A percentile compares a stretch with the other conserved stretches of the same genome.
phyloP scores from a whole-genome alignment of 2,888 invertebrate genomes.

The Coenonympha glycerion region DNA sequence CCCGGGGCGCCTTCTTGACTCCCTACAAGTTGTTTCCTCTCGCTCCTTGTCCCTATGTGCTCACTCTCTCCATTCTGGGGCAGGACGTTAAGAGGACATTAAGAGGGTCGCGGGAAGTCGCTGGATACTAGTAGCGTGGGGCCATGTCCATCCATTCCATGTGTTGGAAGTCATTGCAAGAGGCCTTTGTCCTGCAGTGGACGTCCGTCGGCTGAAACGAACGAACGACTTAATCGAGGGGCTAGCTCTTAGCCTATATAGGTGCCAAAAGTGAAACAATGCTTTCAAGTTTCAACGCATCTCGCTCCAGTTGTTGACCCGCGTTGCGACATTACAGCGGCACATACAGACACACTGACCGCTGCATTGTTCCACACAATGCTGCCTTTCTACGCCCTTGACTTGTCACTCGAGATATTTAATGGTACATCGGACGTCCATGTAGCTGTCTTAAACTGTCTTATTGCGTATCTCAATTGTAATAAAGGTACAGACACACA shows the following conservation, averaged over 20 bases:
- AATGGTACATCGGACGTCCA: conserved; percentile 12
- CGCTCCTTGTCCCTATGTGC: too few species aligned
- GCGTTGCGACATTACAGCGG: conserved; percentile 17
- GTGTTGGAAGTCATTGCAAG: too few species aligned
- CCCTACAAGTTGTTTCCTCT: too few species aligned
- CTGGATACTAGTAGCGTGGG: too few species aligned
- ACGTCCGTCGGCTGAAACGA: too few species aligned
- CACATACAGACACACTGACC: conserved; percentile 20
- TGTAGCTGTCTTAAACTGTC: not conserved
- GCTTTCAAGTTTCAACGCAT: conserved; percentile 15
- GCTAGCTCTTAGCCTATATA: conserved; percentile 2
- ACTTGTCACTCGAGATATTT: conserved; percentile 14
- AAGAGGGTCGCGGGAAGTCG: too few species aligned
- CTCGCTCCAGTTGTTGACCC: conserved; percentile 8
- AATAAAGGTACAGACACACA: not conserved
- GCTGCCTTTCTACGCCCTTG: conserved; percentile 26
- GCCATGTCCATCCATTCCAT: too few species aligned
- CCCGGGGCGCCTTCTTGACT: too few species aligned
- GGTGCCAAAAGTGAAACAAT: conserved; percentile 6
- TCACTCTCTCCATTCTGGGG: too few species aligned
- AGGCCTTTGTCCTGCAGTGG: too few species aligned
- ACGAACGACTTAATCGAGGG: too few species aligned
- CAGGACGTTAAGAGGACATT: too few species aligned
- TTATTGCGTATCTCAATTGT: not conserved
- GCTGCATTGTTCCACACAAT: conserved; percentile 26